Conservation (phyloP, 1,140 invertebrate genomes). For the Drosophila pruinosa region DNA sequence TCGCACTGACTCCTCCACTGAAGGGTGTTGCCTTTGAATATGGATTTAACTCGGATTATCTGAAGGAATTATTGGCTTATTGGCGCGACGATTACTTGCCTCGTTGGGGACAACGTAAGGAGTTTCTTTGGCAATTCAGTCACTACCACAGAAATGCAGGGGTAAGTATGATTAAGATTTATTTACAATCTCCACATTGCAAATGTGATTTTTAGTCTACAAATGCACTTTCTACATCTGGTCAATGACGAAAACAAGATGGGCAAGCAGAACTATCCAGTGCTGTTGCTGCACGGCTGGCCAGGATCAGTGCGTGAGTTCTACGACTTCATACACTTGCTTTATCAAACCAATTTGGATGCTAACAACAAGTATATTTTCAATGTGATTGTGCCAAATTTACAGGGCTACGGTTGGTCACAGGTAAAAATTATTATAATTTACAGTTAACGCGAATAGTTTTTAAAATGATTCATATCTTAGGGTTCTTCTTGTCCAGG, state of each 20-base stretch:
- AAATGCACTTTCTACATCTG: constrained; percentile 90
- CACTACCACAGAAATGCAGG: constrained; percentile 90
- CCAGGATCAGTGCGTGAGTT: constrained; percentile 95
- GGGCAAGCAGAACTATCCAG: constrained; percentile 83
- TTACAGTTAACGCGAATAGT: no score
- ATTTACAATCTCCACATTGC: constrained; percentile 45
- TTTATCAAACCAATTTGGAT: constrained; percentile 85
- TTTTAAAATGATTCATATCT: background rate
- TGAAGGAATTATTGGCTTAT: constrained; percentile 87
- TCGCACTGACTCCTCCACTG: constrained; percentile 84
- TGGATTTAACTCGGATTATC: constrained; percentile 89
- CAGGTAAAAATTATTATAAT: constrained; percentile 53
- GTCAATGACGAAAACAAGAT: constrained; percentile 83
- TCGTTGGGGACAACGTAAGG: constrained; percentile 87
- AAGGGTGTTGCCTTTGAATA: constrained; percentile 88
- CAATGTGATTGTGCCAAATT: constrained; percentile 90
- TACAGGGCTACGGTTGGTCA: constrained; percentile 92
- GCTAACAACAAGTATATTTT: constrained; percentile 86
- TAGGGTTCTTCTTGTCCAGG: constrained; percentile 85
- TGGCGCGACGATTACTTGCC: constrained; percentile 89
- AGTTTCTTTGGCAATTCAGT: constrained; percentile 88
- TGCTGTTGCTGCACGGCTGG: constrained; percentile 94
- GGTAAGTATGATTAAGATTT: constrained; percentile 67
- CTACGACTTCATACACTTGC: constrained; percentile 89
- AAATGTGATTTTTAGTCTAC: constrained; percentile 83